These are phyloP conservation scores for Heloderma charlesbogerti DNA, from an alignment of 2,113 vertebrate species.

Conservation along the genomic window DNA sequence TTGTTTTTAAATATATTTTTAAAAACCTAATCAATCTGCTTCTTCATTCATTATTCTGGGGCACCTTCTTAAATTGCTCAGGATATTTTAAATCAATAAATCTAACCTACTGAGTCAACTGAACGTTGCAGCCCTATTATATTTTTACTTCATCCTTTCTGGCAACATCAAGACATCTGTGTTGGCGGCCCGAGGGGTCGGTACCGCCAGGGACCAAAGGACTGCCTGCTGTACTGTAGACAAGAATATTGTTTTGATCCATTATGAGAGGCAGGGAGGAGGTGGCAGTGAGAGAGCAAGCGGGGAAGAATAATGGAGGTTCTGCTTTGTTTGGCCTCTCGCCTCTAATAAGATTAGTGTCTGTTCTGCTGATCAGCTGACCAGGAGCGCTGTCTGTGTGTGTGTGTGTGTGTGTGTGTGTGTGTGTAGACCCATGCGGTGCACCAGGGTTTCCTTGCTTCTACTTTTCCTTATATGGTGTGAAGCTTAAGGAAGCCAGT, in stretches of 20 bases:
- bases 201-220: background rate
- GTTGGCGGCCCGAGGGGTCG: no score
- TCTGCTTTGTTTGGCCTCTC: background rate
- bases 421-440: background rate
- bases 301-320: background rate
- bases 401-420: constrained; percentile 28
- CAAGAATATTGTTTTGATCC: background rate
- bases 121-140: background rate
- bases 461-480: constrained; percentile 64
- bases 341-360: background rate
- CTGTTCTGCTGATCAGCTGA: background rate
- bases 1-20: no score
- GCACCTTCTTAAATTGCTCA: no score
- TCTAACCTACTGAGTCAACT: no score
- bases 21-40: no score
- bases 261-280: background rate
- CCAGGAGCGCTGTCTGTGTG: background rate
- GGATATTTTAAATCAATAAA: no score
- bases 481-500: background rate
- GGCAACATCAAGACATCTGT: background rate
- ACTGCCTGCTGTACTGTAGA: background rate
- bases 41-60: no score
- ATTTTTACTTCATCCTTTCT: background rate
- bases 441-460: background rate
- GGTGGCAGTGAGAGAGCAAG: constrained; percentile 4